Conservation (phyloP, 64 coral and sea anemone genomes). For the Montipora capricornis region DNA sequence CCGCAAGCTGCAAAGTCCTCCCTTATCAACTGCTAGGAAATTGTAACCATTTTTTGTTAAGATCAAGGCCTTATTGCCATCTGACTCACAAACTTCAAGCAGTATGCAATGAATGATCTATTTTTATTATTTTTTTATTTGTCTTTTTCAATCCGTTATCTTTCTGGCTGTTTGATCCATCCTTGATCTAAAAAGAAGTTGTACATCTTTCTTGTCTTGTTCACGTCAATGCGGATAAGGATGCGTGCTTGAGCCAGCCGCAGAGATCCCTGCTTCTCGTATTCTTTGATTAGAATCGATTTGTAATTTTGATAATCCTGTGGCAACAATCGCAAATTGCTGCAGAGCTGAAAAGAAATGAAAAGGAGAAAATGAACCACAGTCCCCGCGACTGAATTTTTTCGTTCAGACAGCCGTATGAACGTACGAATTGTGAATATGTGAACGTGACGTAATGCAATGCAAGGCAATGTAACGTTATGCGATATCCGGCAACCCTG, state of each 20-base stretch:
- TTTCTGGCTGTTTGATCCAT: constrained; percentile 81
- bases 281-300: constrained; percentile 81
- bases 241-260: constrained; percentile 86
- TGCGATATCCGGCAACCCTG: too few relatives aligned
- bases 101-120: neutral
- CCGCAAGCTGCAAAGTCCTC: too few relatives aligned
- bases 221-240: constrained; percentile 95
- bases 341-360: constrained; percentile 68
- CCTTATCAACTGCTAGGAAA: too few relatives aligned
- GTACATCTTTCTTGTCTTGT: constrained; percentile 99
- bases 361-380: neutral
- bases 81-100: neutral
- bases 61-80: too few relatives aligned
- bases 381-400: neutral
- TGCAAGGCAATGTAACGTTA: too few relatives aligned
- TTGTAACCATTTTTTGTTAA: too few relatives aligned
- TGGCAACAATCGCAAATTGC: constrained; percentile 79
- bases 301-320: constrained; percentile 92
- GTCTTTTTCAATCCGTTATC: constrained; percentile 28
- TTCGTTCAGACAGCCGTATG: too few relatives aligned
- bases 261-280: constrained; percentile 80
- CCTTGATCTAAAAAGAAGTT: constrained; percentile 93
- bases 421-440: too few relatives aligned
- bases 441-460: too few relatives aligned
- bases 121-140: neutral